Evolutionary conservation across 2,888 invertebrate species (phyloP).

Genomic region (Junonia oenone): DNA sequence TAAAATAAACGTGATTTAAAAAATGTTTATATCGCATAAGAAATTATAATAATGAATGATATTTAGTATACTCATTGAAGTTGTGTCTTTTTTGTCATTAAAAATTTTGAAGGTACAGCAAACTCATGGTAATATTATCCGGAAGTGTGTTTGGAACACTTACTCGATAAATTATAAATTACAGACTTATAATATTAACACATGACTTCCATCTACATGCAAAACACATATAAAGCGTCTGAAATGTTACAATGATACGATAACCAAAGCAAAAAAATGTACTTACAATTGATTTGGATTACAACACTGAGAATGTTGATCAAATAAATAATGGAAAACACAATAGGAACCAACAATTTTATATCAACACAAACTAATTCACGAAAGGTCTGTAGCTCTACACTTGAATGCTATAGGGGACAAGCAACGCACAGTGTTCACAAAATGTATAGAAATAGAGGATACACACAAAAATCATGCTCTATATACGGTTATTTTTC

Average conservation of each 20-base stretch:
- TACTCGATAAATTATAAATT: neutral
- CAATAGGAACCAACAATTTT: conserved; percentile 24
- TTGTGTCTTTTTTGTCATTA: neutral
- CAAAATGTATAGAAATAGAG: conserved; percentile 34
- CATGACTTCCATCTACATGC: conserved; percentile 19
- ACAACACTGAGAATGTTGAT: conserved; percentile 3
- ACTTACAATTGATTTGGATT: conserved; percentile 8
- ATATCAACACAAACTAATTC: conserved; percentile 35
- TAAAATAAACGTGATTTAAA: neutral
- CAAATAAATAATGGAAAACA: conserved; percentile 17
- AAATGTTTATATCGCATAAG: neutral
- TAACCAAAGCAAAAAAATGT: conserved; percentile 17
- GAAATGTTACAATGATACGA: conserved; percentile 17
- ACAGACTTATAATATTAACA: conserved; percentile 6
- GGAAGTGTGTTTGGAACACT: neutral
- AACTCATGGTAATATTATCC: neutral
- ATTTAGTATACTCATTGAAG: neutral
- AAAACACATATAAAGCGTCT: conserved; percentile 26
- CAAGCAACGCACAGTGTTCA: conserved; percentile 67
- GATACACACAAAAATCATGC: conserved; percentile 30
- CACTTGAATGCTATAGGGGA: conserved; percentile 62
- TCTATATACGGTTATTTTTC: neutral
- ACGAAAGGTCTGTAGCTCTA: conserved; percentile 57
- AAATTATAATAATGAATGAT: neutral
- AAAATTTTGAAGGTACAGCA: no score